Evolutionary conservation across 2,888 invertebrate species (phyloP), one percentile per base, ranked within the genome.

Genomic region (Andricus curvator): DNA sequence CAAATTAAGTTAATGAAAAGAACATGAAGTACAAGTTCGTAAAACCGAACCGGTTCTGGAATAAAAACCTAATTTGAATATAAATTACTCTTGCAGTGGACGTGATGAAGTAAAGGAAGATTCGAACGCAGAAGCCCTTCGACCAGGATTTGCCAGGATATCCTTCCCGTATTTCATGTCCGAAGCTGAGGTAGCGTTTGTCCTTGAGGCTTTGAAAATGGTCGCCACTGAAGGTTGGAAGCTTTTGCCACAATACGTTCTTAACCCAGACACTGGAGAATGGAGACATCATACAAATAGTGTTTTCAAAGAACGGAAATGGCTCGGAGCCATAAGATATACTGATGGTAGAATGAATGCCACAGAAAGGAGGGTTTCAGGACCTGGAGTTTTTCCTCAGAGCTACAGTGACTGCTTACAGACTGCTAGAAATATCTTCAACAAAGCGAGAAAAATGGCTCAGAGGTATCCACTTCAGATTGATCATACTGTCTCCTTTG

Each of bases 141-240:
- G 97, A 78, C 98, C 98, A 5, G 98, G 98, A 1, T 98, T 98
- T 93, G 96, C 96, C 41, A 94, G 98, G 84, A 94, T 98, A 37
- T 97, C 97, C 77, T 94, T 98, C 79, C 97, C 98, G 0, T 98
- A 96, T 93, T 97, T 97, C 92, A 96, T 97, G 94, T 95, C 95
- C 29, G 97, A 97, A 85, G 93, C 95, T 70, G 97, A 97, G 90
- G 93, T 97, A 29, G 96, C 96, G 0, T 98, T 97, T 91, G 95
- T 98, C 4, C 93, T 98, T 85, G 96, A 97, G 92, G 97, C 97
- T 0, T 93, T 98, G 25, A 96, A 96, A 91, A 96, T 97, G 96
- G 97, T 98, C 0, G 97, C 98, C 0, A 96, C 97, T 5, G 96
- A 97, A 93, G 98, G 96, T 0, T 98, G 98, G 97, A 97, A 97